A percentile compares a stretch with the other conserved stretches of the same genome.
Conservation (phyloP, 2,888 invertebrate genomes). For the Phengaris alcon region DNA sequence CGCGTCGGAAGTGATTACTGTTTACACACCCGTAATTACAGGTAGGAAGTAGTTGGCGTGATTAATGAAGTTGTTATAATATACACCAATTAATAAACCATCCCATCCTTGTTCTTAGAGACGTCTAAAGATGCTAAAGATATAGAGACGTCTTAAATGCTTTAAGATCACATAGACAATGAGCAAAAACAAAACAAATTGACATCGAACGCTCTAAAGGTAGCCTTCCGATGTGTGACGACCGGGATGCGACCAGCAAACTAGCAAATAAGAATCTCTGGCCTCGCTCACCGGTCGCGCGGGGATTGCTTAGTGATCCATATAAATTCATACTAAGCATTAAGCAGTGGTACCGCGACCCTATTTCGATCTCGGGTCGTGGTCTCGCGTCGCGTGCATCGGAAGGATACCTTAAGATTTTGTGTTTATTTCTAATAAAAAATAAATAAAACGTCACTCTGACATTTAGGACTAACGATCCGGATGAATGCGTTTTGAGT, state of each 20-base stretch:
- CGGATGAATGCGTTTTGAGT: slow-evolving; percentile 6
- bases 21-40: slow-evolving; percentile 8
- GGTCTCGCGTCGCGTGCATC: too few relatives aligned
- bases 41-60: slow-evolving; percentile 1
- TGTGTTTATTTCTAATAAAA: neutral
- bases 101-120: neutral
- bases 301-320: too few relatives aligned
- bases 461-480: slow-evolving; percentile 17
- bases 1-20: slow-evolving; percentile 31
- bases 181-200: too few relatives aligned
- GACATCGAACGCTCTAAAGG: too few relatives aligned
- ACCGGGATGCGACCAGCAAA: too few relatives aligned
- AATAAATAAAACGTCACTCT: neutral
- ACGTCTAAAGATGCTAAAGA: neutral
- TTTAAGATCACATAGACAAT: too few relatives aligned
- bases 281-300: too few relatives aligned
- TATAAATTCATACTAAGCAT: too few relatives aligned
- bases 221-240: too few relatives aligned
- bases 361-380: too few relatives aligned
- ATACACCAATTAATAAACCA: slow-evolving; percentile 17
- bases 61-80: slow-evolving; percentile 14
- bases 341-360: too few relatives aligned
- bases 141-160: neutral
- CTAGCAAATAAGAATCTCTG: too few relatives aligned
- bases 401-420: neutral